phyloP scores from a whole-genome alignment of 2,888 invertebrate species.

The Parnassius apollo region DNA sequence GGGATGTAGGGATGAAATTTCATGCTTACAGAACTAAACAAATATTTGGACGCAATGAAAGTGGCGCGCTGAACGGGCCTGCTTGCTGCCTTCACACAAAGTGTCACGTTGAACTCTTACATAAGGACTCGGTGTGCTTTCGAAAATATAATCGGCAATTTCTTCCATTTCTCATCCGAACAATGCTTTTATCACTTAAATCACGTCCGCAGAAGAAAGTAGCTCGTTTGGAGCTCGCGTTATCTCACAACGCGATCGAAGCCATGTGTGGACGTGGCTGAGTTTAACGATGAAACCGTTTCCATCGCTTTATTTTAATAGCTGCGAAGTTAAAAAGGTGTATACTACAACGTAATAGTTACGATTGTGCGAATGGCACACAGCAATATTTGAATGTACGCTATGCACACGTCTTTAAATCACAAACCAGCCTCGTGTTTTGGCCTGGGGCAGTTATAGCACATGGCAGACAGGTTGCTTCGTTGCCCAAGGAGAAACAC shows the following conservation, averaged over 20 bases:
- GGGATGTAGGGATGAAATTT: constrained; percentile 25
- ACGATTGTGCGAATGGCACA: constrained; percentile 7
- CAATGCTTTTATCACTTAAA: constrained; percentile 55
- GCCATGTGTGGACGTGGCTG: constrained; percentile 16
- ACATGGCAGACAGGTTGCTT: constrained; percentile 56
- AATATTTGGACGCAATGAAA: constrained; percentile 71
- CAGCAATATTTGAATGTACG: constrained; percentile 5
- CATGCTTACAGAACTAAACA: constrained; percentile 50
- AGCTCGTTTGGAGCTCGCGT: constrained; percentile 41
- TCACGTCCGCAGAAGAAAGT: constrained; percentile 56
- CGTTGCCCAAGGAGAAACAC: constrained; percentile 65
- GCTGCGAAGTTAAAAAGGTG: constrained; percentile 6
- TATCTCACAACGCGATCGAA: constrained; percentile 37
- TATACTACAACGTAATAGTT: constrained; percentile 23
- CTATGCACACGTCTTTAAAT: constrained; percentile 29
- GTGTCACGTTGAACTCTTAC: constrained; percentile 81
- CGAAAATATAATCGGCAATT: constrained; percentile 73
- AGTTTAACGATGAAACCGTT: constrained; percentile 20
- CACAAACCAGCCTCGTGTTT: constrained; percentile 45
- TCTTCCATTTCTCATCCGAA: constrained; percentile 58
- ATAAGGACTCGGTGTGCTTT: constrained; percentile 76
- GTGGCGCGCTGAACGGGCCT: constrained; percentile 70
- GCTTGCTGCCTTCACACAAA: constrained; percentile 55
- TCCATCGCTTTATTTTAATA: constrained; percentile 9
- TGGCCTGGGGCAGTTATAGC: constrained; percentile 52